phyloP scores from a whole-genome alignment of 2,888 invertebrate species.

The Ischnus inquisitorius region DNA sequence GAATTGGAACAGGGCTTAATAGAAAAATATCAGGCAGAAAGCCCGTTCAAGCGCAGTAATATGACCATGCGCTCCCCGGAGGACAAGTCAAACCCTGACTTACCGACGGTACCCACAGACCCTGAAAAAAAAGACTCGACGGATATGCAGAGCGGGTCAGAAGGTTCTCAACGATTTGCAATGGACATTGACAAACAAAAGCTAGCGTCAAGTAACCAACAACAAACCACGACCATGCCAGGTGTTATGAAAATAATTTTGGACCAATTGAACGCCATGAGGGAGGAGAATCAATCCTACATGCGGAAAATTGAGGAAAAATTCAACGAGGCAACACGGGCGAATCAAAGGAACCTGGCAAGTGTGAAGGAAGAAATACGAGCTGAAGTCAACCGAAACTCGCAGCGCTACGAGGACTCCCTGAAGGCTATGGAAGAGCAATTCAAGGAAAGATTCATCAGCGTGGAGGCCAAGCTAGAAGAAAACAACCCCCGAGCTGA shows the following conservation, averaged over 20 bases:
- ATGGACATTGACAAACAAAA: neutral
- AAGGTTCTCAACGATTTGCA: too few relatives aligned
- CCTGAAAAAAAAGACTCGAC: neutral
- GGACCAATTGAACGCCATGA: conserved; percentile 1
- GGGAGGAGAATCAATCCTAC: neutral
- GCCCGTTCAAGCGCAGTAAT: neutral
- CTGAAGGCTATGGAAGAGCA: neutral
- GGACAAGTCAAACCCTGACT: neutral
- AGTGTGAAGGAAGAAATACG: neutral
- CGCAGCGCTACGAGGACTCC: neutral
- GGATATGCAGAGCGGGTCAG: too few relatives aligned
- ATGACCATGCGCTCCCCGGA: neutral
- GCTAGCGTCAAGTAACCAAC: neutral
- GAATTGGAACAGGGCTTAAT: neutral
- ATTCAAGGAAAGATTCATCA: neutral
- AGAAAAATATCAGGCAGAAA: neutral
- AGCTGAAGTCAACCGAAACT: neutral
- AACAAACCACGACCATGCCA: neutral
- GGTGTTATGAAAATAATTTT: neutral
- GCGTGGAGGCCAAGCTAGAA: neutral
- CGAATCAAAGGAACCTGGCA: neutral
- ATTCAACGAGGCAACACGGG: neutral
- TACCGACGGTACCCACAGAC: neutral
- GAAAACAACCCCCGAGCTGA: neutral
- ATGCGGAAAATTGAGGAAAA: neutral